Evolutionary conservation across 2,797 vertebrate genomes (phyloP).

Genomic region (Ciconia nigra): DNA sequence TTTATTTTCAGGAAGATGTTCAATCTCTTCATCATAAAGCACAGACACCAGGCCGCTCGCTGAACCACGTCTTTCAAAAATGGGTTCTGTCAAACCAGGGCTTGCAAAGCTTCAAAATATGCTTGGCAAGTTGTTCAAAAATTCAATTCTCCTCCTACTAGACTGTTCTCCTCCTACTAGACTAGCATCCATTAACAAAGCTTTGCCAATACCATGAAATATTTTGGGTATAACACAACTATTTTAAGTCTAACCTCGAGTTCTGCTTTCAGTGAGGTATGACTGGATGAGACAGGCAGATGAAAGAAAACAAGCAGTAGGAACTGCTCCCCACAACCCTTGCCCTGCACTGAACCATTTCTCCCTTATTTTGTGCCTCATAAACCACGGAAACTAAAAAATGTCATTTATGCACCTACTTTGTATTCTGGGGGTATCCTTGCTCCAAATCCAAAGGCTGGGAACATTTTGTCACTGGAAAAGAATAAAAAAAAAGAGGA

Average conservation of each 20-base stretch:
- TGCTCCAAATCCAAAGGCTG: constrained; percentile 96
- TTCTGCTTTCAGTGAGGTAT: background rate
- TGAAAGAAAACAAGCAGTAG: background rate
- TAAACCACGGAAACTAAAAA: constrained; percentile 2
- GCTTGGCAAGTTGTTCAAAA: background rate
- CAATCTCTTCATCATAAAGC: background rate
- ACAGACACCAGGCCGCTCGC: background rate
- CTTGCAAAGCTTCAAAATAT: background rate
- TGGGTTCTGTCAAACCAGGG: background rate
- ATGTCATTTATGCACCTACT: constrained; percentile 76
- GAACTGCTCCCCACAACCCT: background rate
- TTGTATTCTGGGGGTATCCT: constrained; percentile 98
- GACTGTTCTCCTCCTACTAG: background rate
- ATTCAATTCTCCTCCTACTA: background rate
- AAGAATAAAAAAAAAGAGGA: constrained; percentile 49
- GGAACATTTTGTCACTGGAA: constrained; percentile 99
- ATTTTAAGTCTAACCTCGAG: background rate
- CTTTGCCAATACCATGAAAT: background rate
- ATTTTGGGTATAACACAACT: background rate
- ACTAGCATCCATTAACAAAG: background rate
- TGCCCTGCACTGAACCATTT: background rate
- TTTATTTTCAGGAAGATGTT: background rate
- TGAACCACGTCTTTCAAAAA: background rate
- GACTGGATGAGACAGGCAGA: background rate
- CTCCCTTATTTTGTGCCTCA: background rate